Evolutionary conservation across 2,797 vertebrate species (phyloP), one percentile per base, ranked within the genome.

Genomic region (Clarias platycephalus): DNA sequence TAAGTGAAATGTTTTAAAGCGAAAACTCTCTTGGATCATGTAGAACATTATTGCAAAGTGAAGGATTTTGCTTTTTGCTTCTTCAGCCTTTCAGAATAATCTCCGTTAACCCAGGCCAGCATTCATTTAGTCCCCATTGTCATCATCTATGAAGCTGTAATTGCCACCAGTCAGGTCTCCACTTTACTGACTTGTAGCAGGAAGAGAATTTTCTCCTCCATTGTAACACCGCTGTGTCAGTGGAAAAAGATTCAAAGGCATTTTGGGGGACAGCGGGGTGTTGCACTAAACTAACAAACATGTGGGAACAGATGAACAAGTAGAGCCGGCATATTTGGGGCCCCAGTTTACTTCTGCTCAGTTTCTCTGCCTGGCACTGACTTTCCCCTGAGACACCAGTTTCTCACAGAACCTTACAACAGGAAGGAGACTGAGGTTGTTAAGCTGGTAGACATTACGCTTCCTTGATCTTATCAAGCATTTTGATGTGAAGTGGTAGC

Each of bases 231-330:
- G 86, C 85, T 88, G 87, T 80, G 55, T 49, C 62, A 24, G 53
- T 57, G 44, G 64, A 81, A 53, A 84, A 55, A 22, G 63, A 83
- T 40, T 86, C 67, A 82, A 79, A 58, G 79, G 34, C 67, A 67
- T 81, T 40, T n/a, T 1, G 49, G 70, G 81, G 81, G 58, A 71
- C 75, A 71, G 81, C 55, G 44, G 71, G 58, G 57, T 67, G 37
- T 57, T 74, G 83, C 80, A 70, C 26, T 71, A 40, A 76, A 72
- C 77, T 86, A 77, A 44, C 63, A 82, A 28, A 68, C 81, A n/a
- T 86, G 80, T 87, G 83, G 83, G 83, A 89, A 87, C 86, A 87
- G 88, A 87, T 89, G 88, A 82, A 83, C 44, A 70, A 85, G 24
- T 77, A 70, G 72, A 80, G 78, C 31, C 68, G 67, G 83, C 40